Evolutionary conservation across 2,797 vertebrate species (phyloP).

Genomic region (Phylloscopus collybita): DNA sequence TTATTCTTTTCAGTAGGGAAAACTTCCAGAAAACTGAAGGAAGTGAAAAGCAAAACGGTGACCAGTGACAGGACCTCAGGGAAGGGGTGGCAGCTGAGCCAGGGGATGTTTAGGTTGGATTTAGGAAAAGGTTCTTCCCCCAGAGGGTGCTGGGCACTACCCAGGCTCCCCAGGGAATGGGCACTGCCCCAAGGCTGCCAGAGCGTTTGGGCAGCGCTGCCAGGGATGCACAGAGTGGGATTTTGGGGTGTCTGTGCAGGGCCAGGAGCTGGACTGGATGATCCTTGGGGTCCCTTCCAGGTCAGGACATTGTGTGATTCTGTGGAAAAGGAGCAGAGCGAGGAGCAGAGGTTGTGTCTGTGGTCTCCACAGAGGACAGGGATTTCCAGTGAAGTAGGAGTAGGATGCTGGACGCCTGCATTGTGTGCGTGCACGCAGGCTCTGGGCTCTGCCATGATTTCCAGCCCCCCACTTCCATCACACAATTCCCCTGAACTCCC

Average conservation of each 20-base stretch:
- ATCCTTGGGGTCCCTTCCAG: accelerated
- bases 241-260: neutral
- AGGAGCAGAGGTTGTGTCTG: neutral
- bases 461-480: neutral
- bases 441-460: neutral
- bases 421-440: neutral
- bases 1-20: neutral
- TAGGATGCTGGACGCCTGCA: neutral
- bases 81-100: neutral
- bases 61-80: neutral
- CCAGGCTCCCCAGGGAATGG: neutral
- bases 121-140: neutral
- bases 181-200: neutral
- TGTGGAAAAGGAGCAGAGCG: neutral
- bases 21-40: neutral
- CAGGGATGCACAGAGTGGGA: neutral
- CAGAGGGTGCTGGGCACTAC: neutral
- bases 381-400: neutral
- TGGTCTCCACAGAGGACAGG: neutral
- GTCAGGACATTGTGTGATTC: neutral
- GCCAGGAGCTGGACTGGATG: accelerated
- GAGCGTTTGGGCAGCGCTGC: accelerated
- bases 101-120: accelerated
- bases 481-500: neutral
- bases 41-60: neutral